Evolutionary conservation across 2,888 invertebrate species (phyloP).

Genomic region (Deilephila elpenor): DNA sequence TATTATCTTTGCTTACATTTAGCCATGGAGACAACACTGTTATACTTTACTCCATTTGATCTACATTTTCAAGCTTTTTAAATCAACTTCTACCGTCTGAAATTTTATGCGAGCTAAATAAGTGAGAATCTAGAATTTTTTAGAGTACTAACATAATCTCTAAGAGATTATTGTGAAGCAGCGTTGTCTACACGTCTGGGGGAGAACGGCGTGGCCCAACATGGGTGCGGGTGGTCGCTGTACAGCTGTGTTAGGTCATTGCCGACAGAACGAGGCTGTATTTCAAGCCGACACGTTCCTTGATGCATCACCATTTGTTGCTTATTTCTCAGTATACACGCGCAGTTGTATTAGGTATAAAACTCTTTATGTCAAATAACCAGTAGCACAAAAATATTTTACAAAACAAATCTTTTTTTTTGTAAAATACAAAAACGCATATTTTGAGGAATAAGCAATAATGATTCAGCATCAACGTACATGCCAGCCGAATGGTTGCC

Average conservation of each 20-base stretch:
- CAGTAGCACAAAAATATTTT: too few species aligned
- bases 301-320: not conserved
- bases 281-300: conserved; percentile 16
- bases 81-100: not conserved
- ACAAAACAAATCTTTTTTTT: too few species aligned
- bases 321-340: conserved; percentile 5
- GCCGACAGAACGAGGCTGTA: conserved; percentile 17
- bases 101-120: not conserved
- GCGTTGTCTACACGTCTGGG: conserved; percentile 44
- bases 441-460: not conserved
- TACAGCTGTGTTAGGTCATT: conserved; percentile 43
- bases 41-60: conserved; percentile 20
- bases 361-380: too few species aligned
- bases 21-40: conserved; percentile 71
- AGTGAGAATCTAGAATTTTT: not conserved
- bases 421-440: not conserved
- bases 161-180: conserved; percentile 24
- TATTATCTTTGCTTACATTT: conserved; percentile 61
- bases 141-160: not conserved
- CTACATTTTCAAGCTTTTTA: too few species aligned
- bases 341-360: not conserved
- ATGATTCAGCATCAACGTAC: conserved; percentile 5
- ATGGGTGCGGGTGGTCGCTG: conserved; percentile 81
- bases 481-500: conserved; percentile 30
- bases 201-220: conserved; percentile 59